Conservation (phyloP, 2,113 vertebrate genomes). For the Heterotis niloticus region DNA sequence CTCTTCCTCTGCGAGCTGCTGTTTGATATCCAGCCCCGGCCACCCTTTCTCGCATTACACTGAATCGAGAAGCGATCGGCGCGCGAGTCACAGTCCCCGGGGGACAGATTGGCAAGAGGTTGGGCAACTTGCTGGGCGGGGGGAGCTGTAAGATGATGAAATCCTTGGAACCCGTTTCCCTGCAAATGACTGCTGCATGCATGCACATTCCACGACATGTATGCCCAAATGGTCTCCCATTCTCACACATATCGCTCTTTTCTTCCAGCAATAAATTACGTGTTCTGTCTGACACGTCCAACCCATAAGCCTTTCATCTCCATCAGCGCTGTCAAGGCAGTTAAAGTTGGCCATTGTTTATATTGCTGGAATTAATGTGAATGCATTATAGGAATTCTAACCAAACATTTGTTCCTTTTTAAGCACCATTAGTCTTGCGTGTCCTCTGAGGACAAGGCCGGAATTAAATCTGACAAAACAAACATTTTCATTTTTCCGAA, state of each 20-base stretch:
- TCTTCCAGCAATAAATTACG: background rate
- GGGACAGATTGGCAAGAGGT: background rate
- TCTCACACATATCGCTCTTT: background rate
- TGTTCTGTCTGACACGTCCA: background rate
- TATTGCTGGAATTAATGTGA: conserved; percentile 9
- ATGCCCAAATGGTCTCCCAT: background rate
- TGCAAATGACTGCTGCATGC: background rate
- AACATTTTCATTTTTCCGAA: conserved; percentile 20
- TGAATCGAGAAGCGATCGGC: background rate
- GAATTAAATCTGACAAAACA: conserved; percentile 8
- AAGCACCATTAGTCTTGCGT: conserved; percentile 11
- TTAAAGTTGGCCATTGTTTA: background rate
- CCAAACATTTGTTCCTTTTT: conserved; percentile 23
- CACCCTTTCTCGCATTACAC: background rate
- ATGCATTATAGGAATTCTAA: conserved; percentile 5
- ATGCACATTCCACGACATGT: background rate
- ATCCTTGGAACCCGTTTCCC: background rate
- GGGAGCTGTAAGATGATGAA: background rate
- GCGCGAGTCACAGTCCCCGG: no score
- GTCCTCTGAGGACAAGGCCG: background rate
- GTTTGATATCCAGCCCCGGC: background rate
- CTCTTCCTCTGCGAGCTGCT: background rate
- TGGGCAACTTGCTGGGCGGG: background rate
- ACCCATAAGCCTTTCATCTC: conserved; percentile 14
- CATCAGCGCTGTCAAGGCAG: conserved; percentile 10